Percentiles rank a stretch among this genome's conserved stretches.
These are phyloP conservation scores for Sebastes goodei DNA, from an alignment of 2,797 vertebrate species.

Conservation along the genomic window DNA sequence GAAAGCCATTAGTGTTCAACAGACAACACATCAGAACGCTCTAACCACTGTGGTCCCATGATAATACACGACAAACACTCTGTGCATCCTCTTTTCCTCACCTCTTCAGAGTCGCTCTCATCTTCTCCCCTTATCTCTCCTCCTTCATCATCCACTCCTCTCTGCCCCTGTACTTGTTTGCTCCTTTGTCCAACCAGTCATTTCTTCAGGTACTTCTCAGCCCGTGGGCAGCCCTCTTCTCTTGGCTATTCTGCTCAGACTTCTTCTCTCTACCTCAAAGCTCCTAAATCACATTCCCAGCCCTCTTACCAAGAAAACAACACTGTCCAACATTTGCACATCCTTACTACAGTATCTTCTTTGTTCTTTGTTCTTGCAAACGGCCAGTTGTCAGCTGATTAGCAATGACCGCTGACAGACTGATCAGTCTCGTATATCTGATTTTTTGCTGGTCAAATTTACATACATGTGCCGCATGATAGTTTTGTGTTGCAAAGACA, in stretches of 20 bases:
- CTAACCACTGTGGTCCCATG: constrained; percentile 36
- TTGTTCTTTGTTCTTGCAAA: background rate
- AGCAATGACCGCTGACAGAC: too few relatives aligned
- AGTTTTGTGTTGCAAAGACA: too few relatives aligned
- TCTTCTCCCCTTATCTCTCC: constrained; percentile 11
- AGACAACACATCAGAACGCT: constrained; percentile 52
- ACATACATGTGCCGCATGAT: too few relatives aligned
- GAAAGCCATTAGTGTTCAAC: constrained; percentile 63
- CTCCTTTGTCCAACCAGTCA: constrained; percentile 14
- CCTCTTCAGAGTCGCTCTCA: constrained; percentile 13
- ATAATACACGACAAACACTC: constrained; percentile 44
- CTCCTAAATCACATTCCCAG: background rate
- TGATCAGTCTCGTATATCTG: too few relatives aligned
- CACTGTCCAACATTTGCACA: background rate
- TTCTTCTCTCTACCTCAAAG: background rate
- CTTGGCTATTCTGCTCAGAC: background rate
- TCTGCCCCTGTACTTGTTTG: constrained; percentile 4
- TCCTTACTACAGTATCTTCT: background rate
- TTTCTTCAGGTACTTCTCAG: constrained; percentile 16
- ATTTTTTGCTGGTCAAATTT: too few relatives aligned
- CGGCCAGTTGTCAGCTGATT: too few relatives aligned
- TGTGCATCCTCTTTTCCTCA: constrained; percentile 18
- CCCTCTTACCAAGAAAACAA: background rate
- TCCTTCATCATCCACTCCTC: constrained; percentile 22
- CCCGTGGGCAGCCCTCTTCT: background rate